These are phyloP conservation scores for Myiothlypis chrysogaster DNA, from an alignment of 2,797 vertebrate genomes.

Conservation along the genomic window DNA sequence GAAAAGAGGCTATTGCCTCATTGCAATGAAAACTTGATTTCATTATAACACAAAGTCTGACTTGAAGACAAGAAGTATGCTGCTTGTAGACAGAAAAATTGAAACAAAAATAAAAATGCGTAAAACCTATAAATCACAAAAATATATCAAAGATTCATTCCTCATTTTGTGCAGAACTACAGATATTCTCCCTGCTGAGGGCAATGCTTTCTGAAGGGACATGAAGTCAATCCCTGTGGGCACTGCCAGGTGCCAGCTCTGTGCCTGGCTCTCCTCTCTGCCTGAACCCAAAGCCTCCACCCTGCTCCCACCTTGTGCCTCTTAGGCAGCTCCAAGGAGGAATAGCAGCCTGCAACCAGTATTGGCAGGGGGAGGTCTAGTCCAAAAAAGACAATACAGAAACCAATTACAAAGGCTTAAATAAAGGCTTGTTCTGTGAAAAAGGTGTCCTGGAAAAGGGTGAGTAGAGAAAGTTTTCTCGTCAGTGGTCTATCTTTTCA, in stretches of 20 bases:
- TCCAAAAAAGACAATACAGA: background rate
- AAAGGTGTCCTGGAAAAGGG: background rate
- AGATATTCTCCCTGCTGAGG: background rate
- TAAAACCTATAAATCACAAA: background rate
- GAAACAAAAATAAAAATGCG: background rate
- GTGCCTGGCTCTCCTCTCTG: background rate
- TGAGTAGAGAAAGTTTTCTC: background rate
- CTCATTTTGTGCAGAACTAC: background rate
- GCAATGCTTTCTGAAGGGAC: background rate
- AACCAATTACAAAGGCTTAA: background rate
- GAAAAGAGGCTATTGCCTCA: background rate
- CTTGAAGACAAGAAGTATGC: background rate
- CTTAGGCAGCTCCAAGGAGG: fast-evolving
- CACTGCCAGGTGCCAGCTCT: background rate
- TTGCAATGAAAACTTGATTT: background rate
- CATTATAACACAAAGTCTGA: background rate
- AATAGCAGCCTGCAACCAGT: background rate
- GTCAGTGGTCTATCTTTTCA: background rate
- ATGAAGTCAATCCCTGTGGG: fast-evolving
- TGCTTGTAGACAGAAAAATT: background rate
- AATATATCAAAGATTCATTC: background rate
- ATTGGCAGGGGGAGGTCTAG: fast-evolving
- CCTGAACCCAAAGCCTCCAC: background rate
- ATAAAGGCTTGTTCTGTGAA: background rate
- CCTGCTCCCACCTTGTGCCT: background rate